Base-by-base conservation (phyloP, 1,140 invertebrate genomes). In the Diploscapter pachys region DNA sequence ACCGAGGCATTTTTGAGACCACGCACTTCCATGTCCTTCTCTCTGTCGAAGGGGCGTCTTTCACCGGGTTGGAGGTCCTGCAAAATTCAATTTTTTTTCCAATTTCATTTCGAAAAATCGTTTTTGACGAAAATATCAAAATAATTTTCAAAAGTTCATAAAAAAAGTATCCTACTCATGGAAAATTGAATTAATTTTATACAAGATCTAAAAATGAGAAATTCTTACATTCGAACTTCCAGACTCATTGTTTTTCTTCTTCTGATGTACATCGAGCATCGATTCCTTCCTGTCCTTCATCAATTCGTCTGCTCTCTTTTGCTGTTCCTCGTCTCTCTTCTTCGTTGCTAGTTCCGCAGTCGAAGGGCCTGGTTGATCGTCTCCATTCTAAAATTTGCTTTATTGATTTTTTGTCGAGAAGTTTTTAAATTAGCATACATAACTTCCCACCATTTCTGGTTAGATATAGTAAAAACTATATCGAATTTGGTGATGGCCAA, bases 1-100 rank as follows among this genome's bases (percentile, higher is more conserved):
- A 63, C 11, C 4, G 71, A 72, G 48, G 71, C 61, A n/a, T 64
- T 67, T 4, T 51, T 70, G 5, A 72, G 57, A 50, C 71, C 71
- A 11, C 71, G 71, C 4, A 72, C 71, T 52, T 72, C 56, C 71
- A 72, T 72, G 49, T 72, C 71, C 61, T 72, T 72, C 57, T 72
- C 71, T 6, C 59, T 53, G 59, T 72, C 71, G 49, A 72, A 72
- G 4, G 71, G 52, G 52, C 71, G 61, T 71, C 69, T 55, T 13
- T 6, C 69, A 49, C 54, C 49, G 51, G 9, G 9, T 11, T 6
- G 8, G n/a, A 54, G 9, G 6, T 11, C 49, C n/a, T 54, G 50
- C 67, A 11, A 9, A 52, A 69, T 9, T n/a, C 49, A 9, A 57
- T 2, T 13, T n/a, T 67, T 59, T 5, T 8, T 11, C 69, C 6